Base-by-base conservation (phyloP, 2,888 invertebrate species). In the Acrocera orbiculus region DNA sequence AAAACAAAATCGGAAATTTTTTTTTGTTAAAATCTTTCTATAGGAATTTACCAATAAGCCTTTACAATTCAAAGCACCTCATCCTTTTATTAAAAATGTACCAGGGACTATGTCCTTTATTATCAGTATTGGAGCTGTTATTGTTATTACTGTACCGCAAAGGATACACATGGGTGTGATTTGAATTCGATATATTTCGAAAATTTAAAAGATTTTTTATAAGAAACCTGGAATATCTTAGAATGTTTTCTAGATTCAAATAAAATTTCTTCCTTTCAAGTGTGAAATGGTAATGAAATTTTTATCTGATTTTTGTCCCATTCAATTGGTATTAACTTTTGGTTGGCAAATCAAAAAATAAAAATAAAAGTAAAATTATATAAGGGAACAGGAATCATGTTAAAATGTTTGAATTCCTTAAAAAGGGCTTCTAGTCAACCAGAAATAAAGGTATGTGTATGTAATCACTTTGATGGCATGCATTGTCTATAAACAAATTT, bases 221-320 rank as follows among this genome's bases (percentile, higher is more conserved):
- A 5, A 25, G 25, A 13, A 13, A 27, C 11, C 14, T 23, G 31
- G 9, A 22, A 13, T 5, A 11, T 16, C 27, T 19, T 11, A 14
- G 27, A 22, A 7, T 17, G 10, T 14, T 11, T 14, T 24, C 15
- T 14, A 13, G 16, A 30, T 17, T 7, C 10, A 13, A 19, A 29
- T 17, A 29, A 29, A 27, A 19, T 24, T 30, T 9, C 19, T 30
- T n/a, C n/a, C 19, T 11, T 31, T 30, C 30, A 16, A 34, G 36
- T 36, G 34, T 27, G 30, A 36, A 39, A 33, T 34, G 32, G 31
- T 39, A 39, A 36, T 39, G 39, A 39, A 39, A 39, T 39, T 39
- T 39, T 39, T 39, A 36, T 36, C 31, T 36, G 39, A 36, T 31
- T 34, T 29, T 33, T 38, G 32, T 36, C 33, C 31, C 13, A 26